Conservation (phyloP, 1,140 invertebrate genomes). For the Paracyclopina nana region DNA sequence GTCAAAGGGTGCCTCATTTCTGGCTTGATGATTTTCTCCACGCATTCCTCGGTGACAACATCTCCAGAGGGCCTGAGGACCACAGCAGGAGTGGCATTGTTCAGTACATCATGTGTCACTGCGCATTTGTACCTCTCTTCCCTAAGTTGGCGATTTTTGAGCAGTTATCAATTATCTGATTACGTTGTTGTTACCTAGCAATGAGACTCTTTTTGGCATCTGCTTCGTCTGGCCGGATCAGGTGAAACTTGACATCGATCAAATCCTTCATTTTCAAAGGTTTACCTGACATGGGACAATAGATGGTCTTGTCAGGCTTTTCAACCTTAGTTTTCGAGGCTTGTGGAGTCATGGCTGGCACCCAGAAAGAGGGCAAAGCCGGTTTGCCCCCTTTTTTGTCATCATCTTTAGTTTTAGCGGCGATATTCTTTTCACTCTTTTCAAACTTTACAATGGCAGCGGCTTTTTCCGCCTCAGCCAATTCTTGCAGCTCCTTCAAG, state of each 20-base stretch:
- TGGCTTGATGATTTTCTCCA: conserved; percentile 87
- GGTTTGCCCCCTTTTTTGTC: conserved; percentile 16
- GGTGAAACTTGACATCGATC: background rate
- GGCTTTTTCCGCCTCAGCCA: conserved; percentile 44
- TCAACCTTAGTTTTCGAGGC: conserved; percentile 8
- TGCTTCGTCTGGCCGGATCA: background rate
- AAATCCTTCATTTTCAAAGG: conserved; percentile 43
- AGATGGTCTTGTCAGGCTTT: conserved; percentile 52
- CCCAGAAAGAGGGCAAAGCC: conserved; percentile 82
- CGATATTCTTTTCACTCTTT: conserved; percentile 48
- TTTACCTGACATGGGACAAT: conserved; percentile 77
- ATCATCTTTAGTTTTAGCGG: no score
- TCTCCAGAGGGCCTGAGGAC: conserved; percentile 78
- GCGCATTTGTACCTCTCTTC: conserved; percentile 90
- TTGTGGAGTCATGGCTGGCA: conserved; percentile 77
- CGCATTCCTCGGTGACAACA: conserved; percentile 86
- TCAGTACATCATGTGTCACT: conserved; percentile 83
- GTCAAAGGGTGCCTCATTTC: conserved; percentile 93
- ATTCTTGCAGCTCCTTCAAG: conserved; percentile 34
- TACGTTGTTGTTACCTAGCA: no score
- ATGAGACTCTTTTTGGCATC: no score
- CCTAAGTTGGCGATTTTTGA: conserved; percentile 55
- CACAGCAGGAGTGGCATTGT: conserved; percentile 80
- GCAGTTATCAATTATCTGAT: no score
- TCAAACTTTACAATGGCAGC: conserved; percentile 51